Evolutionary conservation across 2,888 invertebrate genomes (phyloP).

Genomic region (Frankliniella intonsa): DNA sequence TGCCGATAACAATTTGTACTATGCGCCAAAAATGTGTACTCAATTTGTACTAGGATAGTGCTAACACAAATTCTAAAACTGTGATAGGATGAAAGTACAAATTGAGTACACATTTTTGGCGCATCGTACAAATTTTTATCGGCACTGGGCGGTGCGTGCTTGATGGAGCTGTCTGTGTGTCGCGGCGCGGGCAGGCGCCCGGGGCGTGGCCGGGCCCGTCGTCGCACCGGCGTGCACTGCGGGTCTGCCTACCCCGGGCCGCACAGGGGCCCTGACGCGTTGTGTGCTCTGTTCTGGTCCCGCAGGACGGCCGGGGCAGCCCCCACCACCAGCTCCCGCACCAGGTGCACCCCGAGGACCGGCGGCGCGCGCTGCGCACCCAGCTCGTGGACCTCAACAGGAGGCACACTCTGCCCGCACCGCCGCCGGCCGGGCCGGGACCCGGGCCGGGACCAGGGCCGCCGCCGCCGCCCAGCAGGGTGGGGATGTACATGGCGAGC

Average conservation of each 20-base stretch:
- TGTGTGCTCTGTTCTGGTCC: neutral
- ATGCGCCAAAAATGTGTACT: too few species aligned
- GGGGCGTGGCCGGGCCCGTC: neutral
- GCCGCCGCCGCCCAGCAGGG: slow-evolving; percentile 47
- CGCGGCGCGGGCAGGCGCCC: neutral
- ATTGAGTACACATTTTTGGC: too few species aligned
- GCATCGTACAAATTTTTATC: too few species aligned
- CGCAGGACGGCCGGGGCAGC: slow-evolving; percentile 5
- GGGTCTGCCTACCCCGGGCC: neutral
- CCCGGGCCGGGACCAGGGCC: neutral
- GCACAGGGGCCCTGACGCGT: neutral
- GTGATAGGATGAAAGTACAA: too few species aligned
- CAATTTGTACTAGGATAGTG: too few species aligned
- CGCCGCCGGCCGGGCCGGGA: neutral
- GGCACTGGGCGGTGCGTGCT: too few species aligned
- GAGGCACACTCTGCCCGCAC: neutral
- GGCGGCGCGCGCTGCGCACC: neutral
- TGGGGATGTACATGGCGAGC: slow-evolving; percentile 79
- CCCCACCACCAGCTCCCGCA: slow-evolving; percentile 10
- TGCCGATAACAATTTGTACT: too few species aligned
- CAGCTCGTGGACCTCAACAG: slow-evolving; percentile 1
- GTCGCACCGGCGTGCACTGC: neutral
- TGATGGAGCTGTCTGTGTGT: too few species aligned
- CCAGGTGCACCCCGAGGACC: slow-evolving; percentile 3
- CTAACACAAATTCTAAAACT: too few species aligned